These are phyloP conservation scores for Clarias platycephalus DNA, from an alignment of 2,797 vertebrate species.

Conservation along the genomic window DNA sequence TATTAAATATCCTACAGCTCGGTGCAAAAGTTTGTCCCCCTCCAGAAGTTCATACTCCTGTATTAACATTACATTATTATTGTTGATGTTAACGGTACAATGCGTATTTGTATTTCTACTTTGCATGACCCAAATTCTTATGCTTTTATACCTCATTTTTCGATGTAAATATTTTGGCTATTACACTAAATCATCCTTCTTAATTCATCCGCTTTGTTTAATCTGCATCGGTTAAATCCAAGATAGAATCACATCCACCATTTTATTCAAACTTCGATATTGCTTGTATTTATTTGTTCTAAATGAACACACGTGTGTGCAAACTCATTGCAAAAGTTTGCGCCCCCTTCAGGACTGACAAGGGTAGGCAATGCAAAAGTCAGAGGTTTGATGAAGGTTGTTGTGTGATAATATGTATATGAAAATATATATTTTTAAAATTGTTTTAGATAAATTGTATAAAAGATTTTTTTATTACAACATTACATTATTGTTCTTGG, in stretches of 20 bases:
- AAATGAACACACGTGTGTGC: too few species aligned
- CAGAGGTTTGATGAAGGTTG: too few species aligned
- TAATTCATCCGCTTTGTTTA: background rate
- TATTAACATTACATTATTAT: background rate
- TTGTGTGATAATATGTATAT: too few species aligned
- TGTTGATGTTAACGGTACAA: background rate
- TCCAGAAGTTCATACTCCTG: background rate
- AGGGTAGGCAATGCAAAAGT: too few species aligned
- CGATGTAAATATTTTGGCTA: background rate
- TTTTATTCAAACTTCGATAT: background rate
- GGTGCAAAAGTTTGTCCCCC: conserved; percentile 12
- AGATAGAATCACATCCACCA: background rate
- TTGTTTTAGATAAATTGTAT: too few species aligned
- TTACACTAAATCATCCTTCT: background rate
- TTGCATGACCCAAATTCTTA: background rate
- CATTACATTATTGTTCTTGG: too few species aligned
- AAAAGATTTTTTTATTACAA: too few species aligned
- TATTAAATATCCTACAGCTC: background rate
- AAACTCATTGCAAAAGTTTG: too few species aligned
- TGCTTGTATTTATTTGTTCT: too few species aligned
- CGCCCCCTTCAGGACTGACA: too few species aligned
- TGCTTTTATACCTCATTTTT: background rate
- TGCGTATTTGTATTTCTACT: background rate
- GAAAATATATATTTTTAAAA: too few species aligned
- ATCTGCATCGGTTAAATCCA: background rate